Base-by-base conservation (phyloP, 2,888 invertebrate species). In the Yponomeuta plumbellus region DNA sequence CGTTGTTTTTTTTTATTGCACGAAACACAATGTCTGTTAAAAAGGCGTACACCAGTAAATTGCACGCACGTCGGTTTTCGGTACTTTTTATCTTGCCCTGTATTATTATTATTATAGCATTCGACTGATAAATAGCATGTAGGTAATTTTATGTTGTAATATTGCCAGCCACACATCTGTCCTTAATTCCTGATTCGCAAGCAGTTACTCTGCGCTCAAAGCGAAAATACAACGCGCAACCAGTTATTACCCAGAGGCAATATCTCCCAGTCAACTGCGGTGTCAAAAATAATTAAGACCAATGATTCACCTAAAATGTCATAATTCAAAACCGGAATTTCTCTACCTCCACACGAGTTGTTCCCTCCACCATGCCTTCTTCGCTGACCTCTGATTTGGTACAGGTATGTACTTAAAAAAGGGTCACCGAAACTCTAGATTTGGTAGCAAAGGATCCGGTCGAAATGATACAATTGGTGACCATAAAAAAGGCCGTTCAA, bases 401-500 rank as follows among this genome's bases (percentile, higher is more conserved):
- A 52, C 44, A 13, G 1, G 3, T 52, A 1, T 52, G 17, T 17
- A 52, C 44, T 52, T 17, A 52, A 52, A 13, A 13, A 52, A 17
- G 17, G 44, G 5, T 52, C 44, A 2, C 44, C 3, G 17, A 44
- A 44, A 3, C 13, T 52, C 10, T 8, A 17, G 44, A 17, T 52
- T 52, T 52, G 3, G 5, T 5, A 17, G 17, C 2, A 72, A 71
- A 73, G 71, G 73, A 71, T 71, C 72, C 75, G 71, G 72, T 73
- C 69, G 63, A 61, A 67, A 66, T 72, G 72, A 72, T 72, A 76
- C 73, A 79, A 75, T 78, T 74, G 76, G 77, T 76, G 78, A 76
- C 75, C 75, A 77, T 78, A 79, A 83, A 82, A 81, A 82, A 72
- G 8, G 75, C 79, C 80, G 78, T 76, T 78, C 70, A 63, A 59